phyloP scores from a whole-genome alignment of 2,888 invertebrate species.

The Sphaerophoria taeniata region DNA sequence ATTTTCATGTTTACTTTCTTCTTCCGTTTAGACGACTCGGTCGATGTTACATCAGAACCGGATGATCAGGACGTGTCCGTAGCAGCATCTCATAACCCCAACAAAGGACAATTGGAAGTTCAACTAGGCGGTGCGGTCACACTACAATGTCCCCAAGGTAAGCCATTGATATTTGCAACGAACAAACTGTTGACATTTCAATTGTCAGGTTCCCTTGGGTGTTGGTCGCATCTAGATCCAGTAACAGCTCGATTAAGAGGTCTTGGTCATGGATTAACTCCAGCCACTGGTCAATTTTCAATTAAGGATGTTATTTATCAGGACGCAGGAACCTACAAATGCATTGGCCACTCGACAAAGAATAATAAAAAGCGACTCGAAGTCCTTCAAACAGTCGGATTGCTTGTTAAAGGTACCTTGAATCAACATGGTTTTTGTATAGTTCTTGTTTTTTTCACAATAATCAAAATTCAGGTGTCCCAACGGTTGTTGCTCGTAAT shows the following conservation, averaged over 20 bases:
- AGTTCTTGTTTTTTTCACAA: background rate
- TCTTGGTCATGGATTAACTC: conserved; percentile 84
- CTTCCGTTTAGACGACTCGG: conserved; percentile 83
- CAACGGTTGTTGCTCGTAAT: conserved; percentile 87
- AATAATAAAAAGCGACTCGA: conserved; percentile 84
- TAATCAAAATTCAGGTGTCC: conserved; percentile 84
- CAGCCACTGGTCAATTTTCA: conserved; percentile 85
- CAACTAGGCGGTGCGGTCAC: conserved; percentile 94
- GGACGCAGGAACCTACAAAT: conserved; percentile 90
- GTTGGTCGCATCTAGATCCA: conserved; percentile 86
- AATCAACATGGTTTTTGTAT: background rate
- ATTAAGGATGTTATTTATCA: conserved; percentile 89
- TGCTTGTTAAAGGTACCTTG: conserved; percentile 85
- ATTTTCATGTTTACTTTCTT: too few relatives aligned
- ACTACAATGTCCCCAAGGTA: conserved; percentile 92
- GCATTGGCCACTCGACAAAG: conserved; percentile 84
- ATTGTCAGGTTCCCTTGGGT: conserved; percentile 85
- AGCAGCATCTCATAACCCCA: conserved; percentile 83
- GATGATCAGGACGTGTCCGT: conserved; percentile 85
- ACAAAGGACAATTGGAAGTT: conserved; percentile 89
- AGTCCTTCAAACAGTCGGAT: conserved; percentile 84
- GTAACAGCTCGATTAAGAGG: conserved; percentile 84
- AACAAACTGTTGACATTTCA: conserved; percentile 74
- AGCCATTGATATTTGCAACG: too few relatives aligned
- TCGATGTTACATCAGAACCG: conserved; percentile 85